These are phyloP conservation scores for Xyrichtys novacula DNA, from an alignment of 2,797 vertebrate genomes.

Conservation along the genomic window DNA sequence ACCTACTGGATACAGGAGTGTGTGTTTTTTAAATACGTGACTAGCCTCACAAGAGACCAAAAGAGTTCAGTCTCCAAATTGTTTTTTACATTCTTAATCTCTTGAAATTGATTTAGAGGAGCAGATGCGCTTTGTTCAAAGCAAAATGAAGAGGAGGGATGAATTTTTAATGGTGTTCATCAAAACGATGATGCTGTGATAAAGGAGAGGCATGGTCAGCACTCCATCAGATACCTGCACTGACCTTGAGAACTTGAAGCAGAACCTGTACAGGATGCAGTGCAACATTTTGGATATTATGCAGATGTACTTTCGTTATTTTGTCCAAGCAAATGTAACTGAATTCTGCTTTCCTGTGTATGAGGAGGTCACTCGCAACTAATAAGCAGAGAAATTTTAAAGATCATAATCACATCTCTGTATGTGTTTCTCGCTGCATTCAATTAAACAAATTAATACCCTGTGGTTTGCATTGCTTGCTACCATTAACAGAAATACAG, in stretches of 20 bases:
- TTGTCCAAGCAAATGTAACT: not conserved
- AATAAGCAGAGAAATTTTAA: not conserved
- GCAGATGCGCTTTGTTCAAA: not conserved
- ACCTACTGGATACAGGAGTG: not conserved
- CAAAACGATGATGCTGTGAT: constrained; percentile 9
- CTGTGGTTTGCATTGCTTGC: constrained; percentile 34
- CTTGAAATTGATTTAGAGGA: not conserved
- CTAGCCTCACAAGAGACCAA: not conserved
- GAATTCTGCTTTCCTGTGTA: not conserved
- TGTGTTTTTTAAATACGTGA: not conserved
- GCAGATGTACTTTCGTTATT: not conserved
- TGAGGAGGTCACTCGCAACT: not conserved
- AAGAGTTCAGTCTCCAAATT: not conserved
- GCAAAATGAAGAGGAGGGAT: constrained; percentile 1
- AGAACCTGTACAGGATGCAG: not conserved
- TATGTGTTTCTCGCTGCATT: constrained; percentile 35
- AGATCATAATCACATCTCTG: constrained; percentile 26
- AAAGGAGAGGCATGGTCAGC: constrained; percentile 9
- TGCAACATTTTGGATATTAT: not conserved
- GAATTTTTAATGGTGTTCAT: constrained; percentile 11
- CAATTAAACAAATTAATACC: constrained; percentile 41
- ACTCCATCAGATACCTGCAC: not conserved
- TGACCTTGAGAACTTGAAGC: constrained; percentile 1
- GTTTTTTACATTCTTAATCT: not conserved
- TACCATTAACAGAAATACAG: constrained; percentile 16